phyloP scores from a whole-genome alignment of 2,113 vertebrate genomes.

The Thamnophis sirtalis region DNA sequence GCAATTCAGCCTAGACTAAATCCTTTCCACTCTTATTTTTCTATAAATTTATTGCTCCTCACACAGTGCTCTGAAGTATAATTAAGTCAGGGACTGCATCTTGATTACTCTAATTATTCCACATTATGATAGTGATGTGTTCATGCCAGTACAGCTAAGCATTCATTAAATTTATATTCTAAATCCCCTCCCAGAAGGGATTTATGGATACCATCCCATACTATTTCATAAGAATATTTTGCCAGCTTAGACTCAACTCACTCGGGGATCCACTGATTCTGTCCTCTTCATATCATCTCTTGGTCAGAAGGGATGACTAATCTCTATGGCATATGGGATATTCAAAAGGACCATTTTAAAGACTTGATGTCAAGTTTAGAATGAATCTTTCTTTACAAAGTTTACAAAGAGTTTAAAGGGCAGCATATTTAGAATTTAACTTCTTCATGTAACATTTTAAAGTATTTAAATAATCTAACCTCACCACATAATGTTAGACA shows the following conservation, averaged over 20 bases:
- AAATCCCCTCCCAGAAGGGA: not conserved
- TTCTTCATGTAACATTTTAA: slow-evolving; percentile 36
- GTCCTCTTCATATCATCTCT: not conserved
- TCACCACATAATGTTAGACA: slow-evolving; percentile 49
- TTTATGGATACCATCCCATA: not conserved
- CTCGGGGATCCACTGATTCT: not conserved
- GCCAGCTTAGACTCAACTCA: slow-evolving; percentile 13
- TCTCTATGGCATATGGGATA: not conserved
- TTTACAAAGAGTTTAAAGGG: not conserved
- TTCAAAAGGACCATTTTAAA: slow-evolving; percentile 12
- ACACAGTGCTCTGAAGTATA: slow-evolving; percentile 50
- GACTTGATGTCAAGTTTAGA: not conserved
- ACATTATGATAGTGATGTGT: not conserved
- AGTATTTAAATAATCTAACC: slow-evolving; percentile 42
- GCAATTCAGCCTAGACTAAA: slow-evolving; percentile 38
- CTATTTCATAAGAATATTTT: slow-evolving; percentile 9
- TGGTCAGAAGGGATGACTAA: slow-evolving; percentile 11
- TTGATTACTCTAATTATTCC: slow-evolving; percentile 57
- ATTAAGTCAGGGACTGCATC: slow-evolving; percentile 58
- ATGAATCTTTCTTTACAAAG: slow-evolving; percentile 20
- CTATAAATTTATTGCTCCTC: slow-evolving; percentile 42
- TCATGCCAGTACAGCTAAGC: not conserved
- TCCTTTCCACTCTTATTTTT: slow-evolving; percentile 55
- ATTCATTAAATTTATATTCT: not conserved
- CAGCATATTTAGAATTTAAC: not conserved